Evolutionary conservation across 2,888 invertebrate species (phyloP).

Genomic region (Archips xylosteana): DNA sequence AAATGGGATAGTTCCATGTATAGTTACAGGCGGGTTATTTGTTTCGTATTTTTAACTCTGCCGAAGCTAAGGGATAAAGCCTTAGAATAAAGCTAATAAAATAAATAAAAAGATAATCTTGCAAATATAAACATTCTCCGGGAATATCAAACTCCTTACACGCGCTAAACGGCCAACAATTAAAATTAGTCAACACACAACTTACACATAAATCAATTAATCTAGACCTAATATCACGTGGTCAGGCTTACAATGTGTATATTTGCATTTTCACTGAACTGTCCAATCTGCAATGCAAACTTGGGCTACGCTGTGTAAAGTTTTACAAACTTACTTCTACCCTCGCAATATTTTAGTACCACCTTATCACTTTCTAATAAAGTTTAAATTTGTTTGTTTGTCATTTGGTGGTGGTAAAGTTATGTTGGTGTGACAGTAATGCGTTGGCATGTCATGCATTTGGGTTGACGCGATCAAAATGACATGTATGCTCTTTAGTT

Average conservation of each 20-base stretch:
- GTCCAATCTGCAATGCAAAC: conserved; percentile 80
- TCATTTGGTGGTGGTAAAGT: conserved; percentile 11
- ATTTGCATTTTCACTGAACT: conserved; percentile 78
- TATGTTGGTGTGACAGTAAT: conserved; percentile 52
- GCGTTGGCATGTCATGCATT: conserved; percentile 61
- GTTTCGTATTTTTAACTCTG: too few relatives aligned
- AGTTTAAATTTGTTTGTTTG: conserved; percentile 18
- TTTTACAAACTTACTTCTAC: conserved; percentile 51
- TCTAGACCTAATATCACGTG: conserved; percentile 48
- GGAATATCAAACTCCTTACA: neutral
- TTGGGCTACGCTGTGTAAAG: conserved; percentile 66
- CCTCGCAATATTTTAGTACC: neutral
- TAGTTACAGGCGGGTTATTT: too few relatives aligned
- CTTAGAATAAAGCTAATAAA: too few relatives aligned
- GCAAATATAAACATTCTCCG: neutral
- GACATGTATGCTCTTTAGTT: conserved; percentile 65
- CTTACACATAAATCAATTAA: conserved; percentile 42
- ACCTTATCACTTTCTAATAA: conserved; percentile 39
- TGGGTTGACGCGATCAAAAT: conserved; percentile 67
- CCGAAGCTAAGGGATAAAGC: too few relatives aligned
- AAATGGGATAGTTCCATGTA: too few relatives aligned
- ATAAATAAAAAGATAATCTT: neutral
- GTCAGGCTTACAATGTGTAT: conserved; percentile 58
- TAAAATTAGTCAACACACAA: conserved; percentile 11
- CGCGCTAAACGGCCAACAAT: neutral